Conservation (phyloP, 2,888 invertebrate species). For the Nematopogon swammerdamellus region DNA sequence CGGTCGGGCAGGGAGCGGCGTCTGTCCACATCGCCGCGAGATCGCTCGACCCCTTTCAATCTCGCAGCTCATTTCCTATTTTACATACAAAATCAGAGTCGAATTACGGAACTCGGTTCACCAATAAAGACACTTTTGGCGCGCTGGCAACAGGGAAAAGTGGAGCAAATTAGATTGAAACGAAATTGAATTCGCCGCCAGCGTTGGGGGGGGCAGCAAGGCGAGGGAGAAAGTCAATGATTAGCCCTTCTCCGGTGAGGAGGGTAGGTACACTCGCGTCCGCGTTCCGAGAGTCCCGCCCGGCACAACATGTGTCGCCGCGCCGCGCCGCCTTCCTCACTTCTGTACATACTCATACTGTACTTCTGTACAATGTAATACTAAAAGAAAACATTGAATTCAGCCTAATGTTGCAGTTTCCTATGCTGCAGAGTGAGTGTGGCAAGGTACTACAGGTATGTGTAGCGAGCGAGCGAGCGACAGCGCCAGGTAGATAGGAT, state of each 20-base stretch:
- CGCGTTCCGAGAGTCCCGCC: background rate
- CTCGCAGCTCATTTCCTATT: background rate
- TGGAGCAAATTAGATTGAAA: constrained; percentile 5
- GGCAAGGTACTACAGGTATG: no score
- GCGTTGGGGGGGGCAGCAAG: constrained; percentile 1
- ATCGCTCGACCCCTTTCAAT: background rate
- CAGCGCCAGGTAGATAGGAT: no score
- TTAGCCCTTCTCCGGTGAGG: constrained; percentile 4
- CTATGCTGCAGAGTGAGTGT: no score
- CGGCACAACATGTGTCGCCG: background rate
- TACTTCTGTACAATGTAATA: no score
- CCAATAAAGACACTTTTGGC: constrained; percentile 5
- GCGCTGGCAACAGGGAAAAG: constrained; percentile 4
- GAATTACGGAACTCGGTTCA: constrained; percentile 5
- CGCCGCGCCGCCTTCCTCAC: no score
- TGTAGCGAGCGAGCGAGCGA: no score
- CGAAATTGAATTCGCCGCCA: constrained; percentile 4
- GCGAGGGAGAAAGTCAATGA: constrained; percentile 3
- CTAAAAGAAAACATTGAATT: no score
- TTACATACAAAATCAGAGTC: background rate
- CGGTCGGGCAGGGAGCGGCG: no score
- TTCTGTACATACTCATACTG: no score
- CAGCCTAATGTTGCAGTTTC: no score
- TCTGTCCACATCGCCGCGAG: background rate
- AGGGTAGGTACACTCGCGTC: background rate